These are phyloP conservation scores for Ophion ventricosus DNA, from an alignment of 2,888 invertebrate species.

Conservation along the genomic window DNA sequence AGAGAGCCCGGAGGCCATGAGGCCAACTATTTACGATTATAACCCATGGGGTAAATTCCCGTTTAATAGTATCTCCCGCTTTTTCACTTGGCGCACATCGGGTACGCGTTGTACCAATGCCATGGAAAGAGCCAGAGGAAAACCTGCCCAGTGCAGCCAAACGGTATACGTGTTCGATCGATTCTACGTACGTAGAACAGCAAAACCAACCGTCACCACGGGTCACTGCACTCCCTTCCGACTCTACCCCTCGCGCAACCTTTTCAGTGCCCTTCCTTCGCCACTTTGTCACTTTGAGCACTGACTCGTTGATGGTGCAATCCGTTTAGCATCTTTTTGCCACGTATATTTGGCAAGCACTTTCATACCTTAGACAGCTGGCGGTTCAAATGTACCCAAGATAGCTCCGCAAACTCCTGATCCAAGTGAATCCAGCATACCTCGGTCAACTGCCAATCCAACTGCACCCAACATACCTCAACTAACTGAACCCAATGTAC, in stretches of 20 bases:
- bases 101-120: slow-evolving; percentile 1
- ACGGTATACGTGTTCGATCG: slow-evolving; percentile 42
- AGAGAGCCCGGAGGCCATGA: slow-evolving; percentile 23
- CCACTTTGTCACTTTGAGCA: not conserved
- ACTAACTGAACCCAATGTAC: no score
- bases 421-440: not conserved
- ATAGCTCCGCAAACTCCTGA: not conserved
- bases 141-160: not conserved
- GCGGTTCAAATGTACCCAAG: not conserved
- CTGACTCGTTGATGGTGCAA: not conserved
- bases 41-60: slow-evolving; percentile 69
- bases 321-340: not conserved
- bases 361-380: not conserved
- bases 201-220: slow-evolving; percentile 2
- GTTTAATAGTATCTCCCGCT: slow-evolving; percentile 65
- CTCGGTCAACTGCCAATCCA: no score
- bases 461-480: not conserved
- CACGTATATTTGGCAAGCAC: not conserved
- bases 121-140: slow-evolving; percentile 9
- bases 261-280: not conserved
- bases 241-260: not conserved
- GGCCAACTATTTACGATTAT: slow-evolving; percentile 72
- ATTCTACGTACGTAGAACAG: slow-evolving; percentile 18
- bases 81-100: slow-evolving; percentile 26
- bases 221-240: slow-evolving; percentile 9